Percentiles rank a stretch among this genome's conserved stretches.
phyloP scores from a whole-genome alignment of 2,113 vertebrate genomes.

The Sphyrna mokarran region DNA sequence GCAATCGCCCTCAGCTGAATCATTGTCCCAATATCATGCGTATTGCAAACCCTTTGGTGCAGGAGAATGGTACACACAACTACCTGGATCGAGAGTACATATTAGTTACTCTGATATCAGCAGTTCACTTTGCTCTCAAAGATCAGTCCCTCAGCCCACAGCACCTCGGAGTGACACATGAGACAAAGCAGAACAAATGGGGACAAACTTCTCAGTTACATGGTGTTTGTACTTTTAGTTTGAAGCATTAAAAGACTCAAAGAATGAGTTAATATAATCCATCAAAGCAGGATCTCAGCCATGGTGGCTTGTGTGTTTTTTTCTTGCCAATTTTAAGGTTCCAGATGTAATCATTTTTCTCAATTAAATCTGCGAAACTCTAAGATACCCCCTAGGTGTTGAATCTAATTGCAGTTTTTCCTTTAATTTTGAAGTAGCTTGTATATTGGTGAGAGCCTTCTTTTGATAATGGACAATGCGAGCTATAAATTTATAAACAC shows the following conservation, averaged over 20 bases:
- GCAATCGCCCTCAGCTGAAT: neutral
- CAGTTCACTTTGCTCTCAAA: neutral
- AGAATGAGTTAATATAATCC: neutral
- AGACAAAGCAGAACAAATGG: neutral
- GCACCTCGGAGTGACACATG: neutral
- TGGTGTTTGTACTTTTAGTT: neutral
- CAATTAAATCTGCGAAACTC: too few species aligned
- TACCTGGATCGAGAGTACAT: neutral
- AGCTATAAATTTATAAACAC: conserved; percentile 14
- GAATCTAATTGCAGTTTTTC: neutral
- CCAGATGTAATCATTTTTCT: neutral
- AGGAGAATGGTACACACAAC: neutral
- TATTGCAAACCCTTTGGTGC: neutral
- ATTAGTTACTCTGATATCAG: neutral
- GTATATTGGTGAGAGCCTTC: neutral
- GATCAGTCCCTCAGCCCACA: neutral
- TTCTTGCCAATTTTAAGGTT: neutral
- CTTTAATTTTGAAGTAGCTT: neutral
- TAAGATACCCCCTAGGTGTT: neutral
- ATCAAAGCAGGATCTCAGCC: neutral
- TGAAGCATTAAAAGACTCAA: neutral
- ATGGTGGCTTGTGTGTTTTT: neutral
- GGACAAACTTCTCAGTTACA: neutral
- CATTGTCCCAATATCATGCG: neutral
- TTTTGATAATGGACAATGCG: neutral